Evolutionary conservation across 2,113 vertebrate genomes (phyloP).

Genomic region (Scytalopus superciliaris): DNA sequence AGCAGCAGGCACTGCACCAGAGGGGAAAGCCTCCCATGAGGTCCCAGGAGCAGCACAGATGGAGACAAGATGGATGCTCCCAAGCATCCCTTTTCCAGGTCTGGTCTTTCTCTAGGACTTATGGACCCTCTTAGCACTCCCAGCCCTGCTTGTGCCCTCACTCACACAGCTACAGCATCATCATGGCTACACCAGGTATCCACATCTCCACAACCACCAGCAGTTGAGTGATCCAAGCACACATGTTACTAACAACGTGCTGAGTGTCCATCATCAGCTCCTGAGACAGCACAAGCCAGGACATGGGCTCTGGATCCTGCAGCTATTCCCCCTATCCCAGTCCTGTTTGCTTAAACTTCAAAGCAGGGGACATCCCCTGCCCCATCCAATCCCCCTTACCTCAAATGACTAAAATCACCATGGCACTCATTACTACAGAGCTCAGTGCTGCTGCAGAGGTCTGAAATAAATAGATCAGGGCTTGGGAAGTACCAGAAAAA

Average conservation of each 20-base stretch:
- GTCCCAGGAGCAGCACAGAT: not conserved
- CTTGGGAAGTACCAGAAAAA: not conserved
- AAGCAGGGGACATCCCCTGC: not conserved
- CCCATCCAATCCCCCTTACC: not conserved
- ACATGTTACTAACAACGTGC: not conserved
- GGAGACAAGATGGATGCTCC: not conserved
- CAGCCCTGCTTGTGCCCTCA: not conserved
- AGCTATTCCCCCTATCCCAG: not conserved
- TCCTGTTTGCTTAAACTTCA: not conserved
- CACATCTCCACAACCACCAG: not conserved
- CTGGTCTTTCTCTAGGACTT: not conserved
- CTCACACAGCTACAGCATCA: not conserved
- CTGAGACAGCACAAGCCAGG: not conserved
- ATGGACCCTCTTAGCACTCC: not conserved
- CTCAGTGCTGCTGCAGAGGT: not conserved
- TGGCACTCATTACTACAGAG: not conserved
- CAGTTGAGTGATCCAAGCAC: accelerated
- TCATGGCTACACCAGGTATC: not conserved
- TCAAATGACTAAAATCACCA: not conserved
- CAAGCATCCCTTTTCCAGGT: not conserved
- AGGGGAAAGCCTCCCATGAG: not conserved
- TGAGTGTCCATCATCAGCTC: not conserved
- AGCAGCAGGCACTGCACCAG: not conserved
- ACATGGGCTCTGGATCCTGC: not conserved
- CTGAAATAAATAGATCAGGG: not conserved